Evolutionary conservation across 2,888 invertebrate species (phyloP).

Genomic region (Amaurobius ferox): DNA sequence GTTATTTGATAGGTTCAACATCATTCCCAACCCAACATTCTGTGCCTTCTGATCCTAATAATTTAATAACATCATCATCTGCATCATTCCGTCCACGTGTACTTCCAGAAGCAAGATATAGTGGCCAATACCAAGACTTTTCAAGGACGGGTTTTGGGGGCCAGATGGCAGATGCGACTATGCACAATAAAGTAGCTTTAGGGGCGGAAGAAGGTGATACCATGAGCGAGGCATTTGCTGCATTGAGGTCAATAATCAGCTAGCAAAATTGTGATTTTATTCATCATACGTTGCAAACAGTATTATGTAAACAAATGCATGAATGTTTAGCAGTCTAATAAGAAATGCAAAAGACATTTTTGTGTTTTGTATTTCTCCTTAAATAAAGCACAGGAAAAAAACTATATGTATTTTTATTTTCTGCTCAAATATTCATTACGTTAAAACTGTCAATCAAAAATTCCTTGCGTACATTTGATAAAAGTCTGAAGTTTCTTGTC

Average conservation of each 20-base stretch:
- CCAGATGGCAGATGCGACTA: conserved; percentile 25
- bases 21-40: background rate
- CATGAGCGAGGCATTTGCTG: conserved; percentile 66
- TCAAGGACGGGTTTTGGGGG: conserved; percentile 28
- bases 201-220: conserved; percentile 45
- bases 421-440: background rate
- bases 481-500: no score
- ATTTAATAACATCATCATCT: conserved; percentile 18
- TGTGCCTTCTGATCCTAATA: conserved; percentile 27
- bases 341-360: no score
- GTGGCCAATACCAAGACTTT: conserved; percentile 46
- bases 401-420: no score
- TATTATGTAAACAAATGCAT: background rate
- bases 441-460: background rate
- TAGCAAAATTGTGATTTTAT: conserved; percentile 14
- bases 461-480: no score
- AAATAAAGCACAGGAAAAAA: no score
- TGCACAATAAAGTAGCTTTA: conserved; percentile 23
- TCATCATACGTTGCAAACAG: background rate
- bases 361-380: no score
- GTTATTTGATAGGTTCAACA: conserved; percentile 41
- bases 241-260: conserved; percentile 62
- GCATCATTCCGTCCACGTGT: conserved; percentile 32
- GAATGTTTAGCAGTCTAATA: background rate
- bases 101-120: conserved; percentile 15